Conservation (phyloP, 2,797 vertebrate species). For the Semotilus atromaculatus region DNA sequence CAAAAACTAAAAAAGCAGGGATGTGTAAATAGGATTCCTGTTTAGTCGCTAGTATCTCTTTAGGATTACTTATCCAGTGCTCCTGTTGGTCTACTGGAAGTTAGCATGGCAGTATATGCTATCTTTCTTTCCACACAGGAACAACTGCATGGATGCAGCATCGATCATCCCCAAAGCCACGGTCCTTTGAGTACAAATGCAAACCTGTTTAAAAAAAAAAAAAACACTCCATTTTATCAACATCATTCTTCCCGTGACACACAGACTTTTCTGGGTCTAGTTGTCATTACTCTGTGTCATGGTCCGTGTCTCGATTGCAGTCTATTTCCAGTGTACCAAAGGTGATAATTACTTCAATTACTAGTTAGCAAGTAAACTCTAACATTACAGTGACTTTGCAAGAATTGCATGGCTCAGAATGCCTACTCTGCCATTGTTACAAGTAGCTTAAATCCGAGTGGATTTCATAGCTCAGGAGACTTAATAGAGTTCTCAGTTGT, state of each 20-base stretch:
- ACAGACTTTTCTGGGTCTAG: background rate
- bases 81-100: background rate
- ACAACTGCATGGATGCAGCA: slow-evolving; percentile 17
- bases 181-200: background rate
- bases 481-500: slow-evolving; percentile 5
- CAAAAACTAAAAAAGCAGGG: background rate
- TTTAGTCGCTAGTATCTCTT: background rate
- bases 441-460: background rate
- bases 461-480: background rate
- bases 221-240: background rate
- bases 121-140: slow-evolving; percentile 13
- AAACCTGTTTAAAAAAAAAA: background rate
- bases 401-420: background rate
- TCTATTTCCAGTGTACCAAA: background rate
- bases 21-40: background rate
- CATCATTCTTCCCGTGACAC: background rate
- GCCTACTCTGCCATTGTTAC: background rate
- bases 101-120: background rate
- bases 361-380: background rate
- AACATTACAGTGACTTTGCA: background rate
- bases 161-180: slow-evolving; percentile 1
- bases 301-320: background rate
- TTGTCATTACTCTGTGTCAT: background rate
- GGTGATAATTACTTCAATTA: slow-evolving; percentile 17
- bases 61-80: background rate